Conservation (phyloP, 2,113 vertebrate species). For the Candoia aspera region DNA sequence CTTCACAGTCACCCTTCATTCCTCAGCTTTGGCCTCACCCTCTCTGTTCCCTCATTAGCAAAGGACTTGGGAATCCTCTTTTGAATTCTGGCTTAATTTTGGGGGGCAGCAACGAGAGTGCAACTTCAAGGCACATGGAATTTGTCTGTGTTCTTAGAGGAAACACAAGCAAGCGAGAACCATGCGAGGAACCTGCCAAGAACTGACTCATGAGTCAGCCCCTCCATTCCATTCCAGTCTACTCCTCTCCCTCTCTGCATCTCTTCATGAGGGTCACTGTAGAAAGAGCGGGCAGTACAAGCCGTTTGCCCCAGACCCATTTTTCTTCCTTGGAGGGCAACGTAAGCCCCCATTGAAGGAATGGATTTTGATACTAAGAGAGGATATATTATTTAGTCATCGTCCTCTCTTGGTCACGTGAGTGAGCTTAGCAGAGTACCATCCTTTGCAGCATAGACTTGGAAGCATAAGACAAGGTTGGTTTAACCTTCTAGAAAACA, state of each 20-base stretch:
- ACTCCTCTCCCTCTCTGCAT: background rate
- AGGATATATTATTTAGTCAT: too few species aligned
- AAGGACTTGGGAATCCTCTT: constrained; percentile 10
- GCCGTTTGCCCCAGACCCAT: background rate
- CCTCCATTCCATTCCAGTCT: background rate
- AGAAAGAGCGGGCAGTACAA: background rate
- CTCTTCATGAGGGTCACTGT: background rate
- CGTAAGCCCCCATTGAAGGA: too few species aligned
- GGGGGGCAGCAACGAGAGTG: background rate
- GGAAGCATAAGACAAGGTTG: too few species aligned
- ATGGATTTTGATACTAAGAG: too few species aligned
- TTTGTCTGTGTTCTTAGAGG: constrained; percentile 19
- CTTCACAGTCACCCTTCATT: background rate
- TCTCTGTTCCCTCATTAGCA: background rate
- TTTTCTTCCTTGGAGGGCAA: background rate
- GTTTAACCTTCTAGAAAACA: too few species aligned
- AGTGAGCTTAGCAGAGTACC: too few species aligned
- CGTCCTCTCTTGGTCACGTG: too few species aligned
- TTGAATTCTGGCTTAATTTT: background rate
- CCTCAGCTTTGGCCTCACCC: background rate
- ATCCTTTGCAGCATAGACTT: too few species aligned
- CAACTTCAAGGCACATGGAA: background rate
- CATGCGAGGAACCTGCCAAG: background rate
- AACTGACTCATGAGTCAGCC: constrained; percentile 4
- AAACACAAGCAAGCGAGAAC: constrained; percentile 3